Evolutionary conservation across 2,888 invertebrate genomes (phyloP).

Genomic region (Acanthosepion esculentum): DNA sequence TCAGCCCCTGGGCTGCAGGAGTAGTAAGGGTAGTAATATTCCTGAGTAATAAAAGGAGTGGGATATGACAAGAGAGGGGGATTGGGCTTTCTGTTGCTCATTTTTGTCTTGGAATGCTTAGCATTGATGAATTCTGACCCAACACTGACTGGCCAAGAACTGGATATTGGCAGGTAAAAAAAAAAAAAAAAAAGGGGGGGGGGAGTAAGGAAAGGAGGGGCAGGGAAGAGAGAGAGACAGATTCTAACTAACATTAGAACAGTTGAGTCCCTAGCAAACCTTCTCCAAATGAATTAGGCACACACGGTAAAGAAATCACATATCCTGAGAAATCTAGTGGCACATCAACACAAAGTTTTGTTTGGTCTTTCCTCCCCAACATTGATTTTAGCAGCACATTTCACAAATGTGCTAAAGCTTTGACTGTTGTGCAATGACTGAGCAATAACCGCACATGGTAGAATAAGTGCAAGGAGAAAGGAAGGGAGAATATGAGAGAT

Average conservation of each 20-base stretch:
- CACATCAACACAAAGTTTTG: background rate
- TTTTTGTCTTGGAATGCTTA: constrained; percentile 39
- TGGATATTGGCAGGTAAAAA: background rate
- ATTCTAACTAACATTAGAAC: background rate
- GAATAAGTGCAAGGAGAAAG: background rate
- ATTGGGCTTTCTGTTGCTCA: background rate
- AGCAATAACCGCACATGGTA: background rate
- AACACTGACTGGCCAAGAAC: background rate
- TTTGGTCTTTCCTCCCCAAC: background rate
- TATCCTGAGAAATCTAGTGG: constrained; percentile 4
- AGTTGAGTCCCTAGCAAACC: constrained; percentile 36
- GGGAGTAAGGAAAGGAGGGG: background rate
- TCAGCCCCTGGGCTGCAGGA: background rate
- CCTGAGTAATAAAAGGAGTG: constrained; percentile 40
- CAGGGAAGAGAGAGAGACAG: too few relatives aligned
- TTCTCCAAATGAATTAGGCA: constrained; percentile 41
- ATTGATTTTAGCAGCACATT: constrained; percentile 8
- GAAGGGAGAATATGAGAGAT: background rate
- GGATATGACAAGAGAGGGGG: background rate
- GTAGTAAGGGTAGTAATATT: background rate
- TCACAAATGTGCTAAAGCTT: background rate
- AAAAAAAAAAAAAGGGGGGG: background rate
- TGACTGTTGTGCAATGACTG: background rate
- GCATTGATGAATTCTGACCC: background rate
- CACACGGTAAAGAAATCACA: constrained; percentile 42